Base-by-base conservation (phyloP, 2,888 invertebrate species). In the Amitus sp. region DNA sequence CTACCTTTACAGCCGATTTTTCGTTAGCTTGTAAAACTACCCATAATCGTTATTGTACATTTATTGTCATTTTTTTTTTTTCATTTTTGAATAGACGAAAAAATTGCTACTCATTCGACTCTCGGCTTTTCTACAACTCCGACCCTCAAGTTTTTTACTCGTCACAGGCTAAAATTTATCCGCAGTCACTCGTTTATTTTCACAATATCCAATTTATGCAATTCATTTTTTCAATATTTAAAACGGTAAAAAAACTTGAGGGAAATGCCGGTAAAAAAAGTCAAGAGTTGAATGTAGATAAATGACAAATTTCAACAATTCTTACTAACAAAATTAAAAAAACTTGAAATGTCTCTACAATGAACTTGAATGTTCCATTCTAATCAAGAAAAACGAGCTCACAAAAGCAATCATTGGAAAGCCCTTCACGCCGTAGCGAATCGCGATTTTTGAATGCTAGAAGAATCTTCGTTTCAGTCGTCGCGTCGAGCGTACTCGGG, bases 401-500 rank as follows among this genome's bases (percentile, higher is more conserved):
- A 34, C 34, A 34, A 34, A 34, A 23, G 7, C 7, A 23, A 23
- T 23, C 13, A 34, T 37, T 37, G 5, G 10, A 37, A 30, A 23
- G 47, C 9, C 19, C 37, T 56, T 64, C 47, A 54, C 51, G 54
- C 64, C 59, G 53, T 47, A 47, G 48, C 53, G 9, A 49, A 39
- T 17, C 9, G 15, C 19, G 19, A 17, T 33, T 18, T 33, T 50
- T 58, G 47, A 66, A 69, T 68, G 73, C 72, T 70, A 69, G 61
- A 60, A 56, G 46, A 55, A 51, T 10, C 39, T 40, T 56, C 6
- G 18, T 62, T 60, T 66, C 57, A 66, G 73, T 79, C 76, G 70
- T 79, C 77, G 72, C 79, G 79, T 72, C 80, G 80, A 69, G 76
- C 72, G 62, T 80, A 80, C 66, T 82, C 82, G 65, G 79, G 74